Evolutionary conservation across 92 coral and sea anemone genomes (phyloP).

Genomic region (Plumapathes pennacea): DNA sequence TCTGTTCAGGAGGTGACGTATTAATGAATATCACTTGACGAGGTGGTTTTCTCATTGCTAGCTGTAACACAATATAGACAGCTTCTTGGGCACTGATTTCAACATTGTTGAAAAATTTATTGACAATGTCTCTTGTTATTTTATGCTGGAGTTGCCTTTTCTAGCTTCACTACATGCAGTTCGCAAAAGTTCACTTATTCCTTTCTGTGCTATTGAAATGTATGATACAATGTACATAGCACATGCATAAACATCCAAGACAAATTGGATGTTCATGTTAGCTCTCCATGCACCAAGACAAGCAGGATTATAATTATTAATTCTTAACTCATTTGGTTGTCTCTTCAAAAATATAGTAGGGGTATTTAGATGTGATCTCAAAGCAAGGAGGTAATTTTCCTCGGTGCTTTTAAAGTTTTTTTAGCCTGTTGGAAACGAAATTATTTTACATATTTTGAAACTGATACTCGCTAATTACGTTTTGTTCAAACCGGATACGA

Average conservation of each 20-base stretch:
- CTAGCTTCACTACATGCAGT: too few species aligned
- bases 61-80: constrained; percentile 18
- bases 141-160: too few species aligned
- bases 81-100: too few species aligned
- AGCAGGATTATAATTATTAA: constrained; percentile 43
- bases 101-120: too few species aligned
- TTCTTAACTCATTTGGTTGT: constrained; percentile 17
- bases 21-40: constrained; percentile 21
- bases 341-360: constrained; percentile 36
- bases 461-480: too few species aligned
- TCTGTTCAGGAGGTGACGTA: constrained; percentile 12
- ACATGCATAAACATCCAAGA: constrained; percentile 46
- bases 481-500: too few species aligned
- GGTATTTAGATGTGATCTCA: constrained; percentile 33
- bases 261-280: constrained; percentile 46
- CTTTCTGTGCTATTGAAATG: too few species aligned
- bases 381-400: constrained; percentile 19
- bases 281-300: constrained; percentile 45
- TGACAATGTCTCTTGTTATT: too few species aligned
- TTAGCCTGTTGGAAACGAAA: too few species aligned
- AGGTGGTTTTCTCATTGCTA: constrained; percentile 48
- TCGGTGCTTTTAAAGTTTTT: constrained; percentile 19
- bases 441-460: too few species aligned
- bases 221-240: constrained; percentile 31
- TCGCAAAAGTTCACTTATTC: too few species aligned